Evolutionary conservation across 2,113 vertebrate genomes (phyloP), one percentile per base, ranked within the genome.

Genomic region (Trichechus manatus): DNA sequence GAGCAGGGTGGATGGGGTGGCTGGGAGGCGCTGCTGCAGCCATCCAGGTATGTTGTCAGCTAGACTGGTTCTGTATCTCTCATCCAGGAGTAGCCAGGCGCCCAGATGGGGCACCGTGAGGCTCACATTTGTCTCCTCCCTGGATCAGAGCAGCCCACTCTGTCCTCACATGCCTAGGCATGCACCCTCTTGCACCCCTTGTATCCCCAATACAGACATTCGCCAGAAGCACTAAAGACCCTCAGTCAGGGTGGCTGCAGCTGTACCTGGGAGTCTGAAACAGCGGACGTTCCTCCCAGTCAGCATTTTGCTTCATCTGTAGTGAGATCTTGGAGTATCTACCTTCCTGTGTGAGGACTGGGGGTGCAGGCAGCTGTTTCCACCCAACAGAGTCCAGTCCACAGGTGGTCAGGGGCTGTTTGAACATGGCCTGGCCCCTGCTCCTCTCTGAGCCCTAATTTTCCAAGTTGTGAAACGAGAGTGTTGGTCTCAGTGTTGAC

Each of bases 241-340:
- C 10, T 25, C 11, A 0, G 88, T 31, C 11, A 0, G 88, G 25
- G 10, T 1, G 14, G 14, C 64, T 20, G 13, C 19, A 15, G 47
- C 25, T 47, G 36, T 25, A 1, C 56, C 17, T 82, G 2, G 0
- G 17, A 0, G 4, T 53, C 56, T 68, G 74, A 68, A 31, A n/a
- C 27, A 22, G 47, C 31, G 9, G 33, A 0, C 0, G 0, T 25
- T 47, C 56, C 5, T 59, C 33, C 39, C 31, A 0, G 13, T 27
- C 27, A 0, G 74, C 17, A 9, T 70, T 66, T 15, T 47, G 50
- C 56, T 25, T 3, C 23, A 8, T 31, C 13, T 20, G 9, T 7
- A 6, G 31, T 2, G 25, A 20, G 29, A 47, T 68, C 9, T 19
- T 0, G 4, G n/a, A 1, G 0, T 27, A 3, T 29, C 7, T 33